Conservation (phyloP, 2,113 vertebrate genomes). For the Microcebus murinus region DNA sequence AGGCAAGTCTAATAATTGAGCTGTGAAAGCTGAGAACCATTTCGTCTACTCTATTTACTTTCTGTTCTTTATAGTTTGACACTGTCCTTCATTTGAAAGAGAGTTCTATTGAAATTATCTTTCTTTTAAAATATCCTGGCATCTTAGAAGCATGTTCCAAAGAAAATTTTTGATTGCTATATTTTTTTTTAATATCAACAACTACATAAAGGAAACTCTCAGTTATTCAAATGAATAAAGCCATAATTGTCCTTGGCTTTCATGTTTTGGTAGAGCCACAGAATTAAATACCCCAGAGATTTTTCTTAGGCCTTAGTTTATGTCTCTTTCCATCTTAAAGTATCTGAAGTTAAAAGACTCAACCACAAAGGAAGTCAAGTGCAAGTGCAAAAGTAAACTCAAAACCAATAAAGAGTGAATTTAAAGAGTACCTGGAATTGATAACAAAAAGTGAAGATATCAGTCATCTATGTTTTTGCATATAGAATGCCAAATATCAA, state of each 20-base stretch:
- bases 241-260: constrained; percentile 54
- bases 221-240: constrained; percentile 9
- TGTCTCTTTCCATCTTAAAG: constrained; percentile 41
- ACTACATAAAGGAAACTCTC: neutral
- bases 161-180: neutral
- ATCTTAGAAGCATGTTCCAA: neutral
- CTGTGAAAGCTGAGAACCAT: constrained; percentile 59
- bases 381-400: neutral
- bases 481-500: neutral
- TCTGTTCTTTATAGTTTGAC: constrained; percentile 53
- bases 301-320: neutral
- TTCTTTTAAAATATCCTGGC: constrained; percentile 49
- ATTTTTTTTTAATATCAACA: constrained; percentile 20
- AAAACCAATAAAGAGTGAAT: neutral
- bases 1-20: constrained; percentile 64
- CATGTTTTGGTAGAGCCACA: neutral
- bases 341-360: neutral
- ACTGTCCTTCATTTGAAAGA: constrained; percentile 34
- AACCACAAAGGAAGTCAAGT: neutral
- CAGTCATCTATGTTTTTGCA: neutral
- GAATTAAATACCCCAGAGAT: neutral
- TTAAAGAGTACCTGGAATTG: neutral
- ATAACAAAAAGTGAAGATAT: neutral
- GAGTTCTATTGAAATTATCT: constrained; percentile 44
- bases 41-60: constrained; percentile 56